Evolutionary conservation across 2,113 vertebrate genomes (phyloP), one percentile per base, ranked within the genome.

Genomic region (Mesoclemmys tuberculata): DNA sequence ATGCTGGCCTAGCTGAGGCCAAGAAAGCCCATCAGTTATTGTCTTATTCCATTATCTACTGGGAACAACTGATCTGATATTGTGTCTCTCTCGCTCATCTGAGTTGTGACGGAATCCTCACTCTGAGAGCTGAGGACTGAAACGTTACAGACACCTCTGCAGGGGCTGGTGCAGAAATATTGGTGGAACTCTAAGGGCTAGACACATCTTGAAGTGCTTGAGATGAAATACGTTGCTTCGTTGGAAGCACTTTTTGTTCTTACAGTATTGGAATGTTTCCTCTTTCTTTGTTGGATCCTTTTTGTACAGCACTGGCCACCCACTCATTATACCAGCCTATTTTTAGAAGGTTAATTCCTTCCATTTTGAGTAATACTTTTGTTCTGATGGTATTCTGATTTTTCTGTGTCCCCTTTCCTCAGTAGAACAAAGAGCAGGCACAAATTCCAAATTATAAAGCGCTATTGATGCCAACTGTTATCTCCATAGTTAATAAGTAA

Each of bases 91-190:
- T 41, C 56, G 46, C 6, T 89, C 44, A 84, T 41, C 10, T 90
- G 52, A 10, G 41, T 2, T 89, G 41, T 38, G 84, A 82, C 41
- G 77, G 9, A 12, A 46, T 85, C 88, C 58, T 88, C 77, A 38
- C 5, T 41, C 44, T 58, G 68, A 81, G 26, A 85, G 68, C 41
- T 90, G n/a, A 90, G 78, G 31, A 81, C 24, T 55, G 85, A 96
- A 96, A 79, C 16, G 41, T 68, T 87, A 35, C 64, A 90, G 46
- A 79, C 13, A 48, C 74, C 24, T 3, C 6, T 85, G 52, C n/a
- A 41, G 35, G 74, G 46, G 3, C 16, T 78, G n/a, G 14, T 46
- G 16, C 7, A 90, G 51, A 78, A 94, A 83, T 11, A 71, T 31
- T 54, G 21, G 58, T n/a, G 8, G 52, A 90, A 82, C 3, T 49